Base-by-base conservation (phyloP, 2,113 vertebrate species). In the Myxocyprinus asiaticus region DNA sequence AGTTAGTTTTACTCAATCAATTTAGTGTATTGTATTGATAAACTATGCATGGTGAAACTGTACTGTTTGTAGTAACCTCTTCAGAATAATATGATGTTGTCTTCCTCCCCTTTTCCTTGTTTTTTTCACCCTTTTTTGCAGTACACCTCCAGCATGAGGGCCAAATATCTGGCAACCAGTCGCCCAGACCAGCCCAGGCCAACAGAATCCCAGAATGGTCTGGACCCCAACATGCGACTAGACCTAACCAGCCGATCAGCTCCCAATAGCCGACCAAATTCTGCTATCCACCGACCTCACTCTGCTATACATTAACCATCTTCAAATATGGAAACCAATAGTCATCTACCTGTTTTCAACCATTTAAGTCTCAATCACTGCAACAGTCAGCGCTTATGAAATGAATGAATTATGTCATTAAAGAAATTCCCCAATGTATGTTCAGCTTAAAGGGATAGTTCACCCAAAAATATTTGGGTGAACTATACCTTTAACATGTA, bases 111-210 rank as follows among this genome's bases (percentile, higher is more conserved):
- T 4, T 51, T 66, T 44, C 42, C 66, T 9, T n/a, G n/a, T n/a
- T 48, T 15, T 72, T 80, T 53, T 45, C 14, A 22, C 56, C 12
- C 51, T 79, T 5, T 83, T 56, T 85, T 89, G 51, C 90, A 99
- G 98, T 98, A 99, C 94, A 98, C 98, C 80, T 98, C 96, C 93
- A 99, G 98, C 94, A 99, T 99, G 98, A 96, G 97, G 91, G 97
- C 96, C 68, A 99, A 99, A 93, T 99, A 99, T 93, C 95, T 99
- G 90, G 98, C 98, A 56, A 68, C 73, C 73, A 75, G 59, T 92
- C 95, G 94, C 90, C 96, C 96, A 6, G 96, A 97, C 87, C 94
- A 90, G 84, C 89, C 90, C 81, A 88, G 90, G 69, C 90, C 90
- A 78, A 89, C 91, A 7, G 90, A 76, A 76, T 42, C 22, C 74